Evolutionary conservation across 2,888 invertebrate genomes (phyloP), one percentile per base, ranked within the genome.

Genomic region (Cyclophora punctaria): DNA sequence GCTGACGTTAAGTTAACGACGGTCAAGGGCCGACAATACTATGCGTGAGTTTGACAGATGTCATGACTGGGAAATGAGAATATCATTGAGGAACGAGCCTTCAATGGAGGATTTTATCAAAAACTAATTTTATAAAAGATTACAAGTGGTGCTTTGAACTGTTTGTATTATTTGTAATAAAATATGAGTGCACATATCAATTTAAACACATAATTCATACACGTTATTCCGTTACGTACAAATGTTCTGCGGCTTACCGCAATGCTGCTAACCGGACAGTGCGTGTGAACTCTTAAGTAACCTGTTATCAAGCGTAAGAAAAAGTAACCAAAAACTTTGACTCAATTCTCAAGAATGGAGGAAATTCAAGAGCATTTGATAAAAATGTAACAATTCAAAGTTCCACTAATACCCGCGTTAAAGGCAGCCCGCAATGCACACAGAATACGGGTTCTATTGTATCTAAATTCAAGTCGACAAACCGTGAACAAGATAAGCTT

Each of bases 41-140:
- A 59, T 61, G 57, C 57, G 52, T 61, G 61, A 61, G 53, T 61
- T 59, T 61, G 61, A 61, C 61, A 61, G 61, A 59, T 59, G 59
- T 57, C 61, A 59, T 56, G 57, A 56, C 56, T 59, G 55, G 56
- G 57, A 59, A 61, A 59, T 50, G 57, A 58, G 57, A 61, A 59
- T 56, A 55, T 58, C 61, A 59, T 57, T 59, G 52, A 59, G 57
- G 56, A 53, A 52, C 54, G 20, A 20, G 20, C 20, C 51, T 43
- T 55, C 56, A 51, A 47, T 57, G 20, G 20, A 20, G 20, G 20
- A 20, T 20, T n/a, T 20, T 20, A 20, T 20, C 2, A 1, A 20
- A 20, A 20, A 20, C 20, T 20, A 1, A 20, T 20, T 20, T 20
- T 20, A 20, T 20, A 20, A 20, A 20, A 20, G 1, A 20, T 20